These are phyloP conservation scores for Catocala sponsa DNA, from an alignment of 2,888 invertebrate species.

Conservation along the genomic window DNA sequence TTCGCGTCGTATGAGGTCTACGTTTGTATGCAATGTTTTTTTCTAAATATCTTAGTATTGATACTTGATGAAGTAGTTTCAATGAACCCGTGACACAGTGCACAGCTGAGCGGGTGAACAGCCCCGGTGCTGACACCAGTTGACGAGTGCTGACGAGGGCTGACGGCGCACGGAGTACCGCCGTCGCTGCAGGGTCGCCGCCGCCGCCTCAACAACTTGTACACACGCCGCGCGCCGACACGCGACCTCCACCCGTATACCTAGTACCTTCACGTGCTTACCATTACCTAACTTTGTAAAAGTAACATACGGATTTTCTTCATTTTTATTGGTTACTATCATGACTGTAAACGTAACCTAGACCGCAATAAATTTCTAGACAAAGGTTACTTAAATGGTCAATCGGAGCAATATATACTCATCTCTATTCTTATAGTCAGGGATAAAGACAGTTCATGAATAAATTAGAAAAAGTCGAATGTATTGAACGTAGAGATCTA, in stretches of 20 bases:
- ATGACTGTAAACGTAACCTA: neutral
- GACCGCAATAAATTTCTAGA: conserved; percentile 11
- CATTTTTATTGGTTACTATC: neutral
- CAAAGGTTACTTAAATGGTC: conserved; percentile 13
- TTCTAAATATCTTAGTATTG: too few species aligned
- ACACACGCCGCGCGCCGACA: conserved; percentile 1
- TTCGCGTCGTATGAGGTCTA: too few species aligned
- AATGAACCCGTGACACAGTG: conserved; percentile 19
- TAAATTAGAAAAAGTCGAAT: conserved; percentile 59
- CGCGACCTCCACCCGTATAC: neutral
- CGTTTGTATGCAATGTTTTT: too few species aligned
- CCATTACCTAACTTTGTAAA: neutral
- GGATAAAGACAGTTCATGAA: conserved; percentile 55
- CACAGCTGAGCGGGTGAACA: conserved; percentile 53
- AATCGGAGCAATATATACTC: conserved; percentile 12
- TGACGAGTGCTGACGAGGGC: conserved; percentile 61
- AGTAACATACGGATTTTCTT: neutral
- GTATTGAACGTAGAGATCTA: conserved; percentile 53
- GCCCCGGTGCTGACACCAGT: conserved; percentile 51
- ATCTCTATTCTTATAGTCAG: conserved; percentile 31
- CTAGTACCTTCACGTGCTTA: too few species aligned
- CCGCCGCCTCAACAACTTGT: conserved; percentile 21
- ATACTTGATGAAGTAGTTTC: conserved; percentile 5
- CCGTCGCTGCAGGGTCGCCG: conserved; percentile 56
- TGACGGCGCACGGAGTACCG: conserved; percentile 49